Conservation (phyloP, 2,888 invertebrate species). For the Ptycholaimellus sp. region DNA sequence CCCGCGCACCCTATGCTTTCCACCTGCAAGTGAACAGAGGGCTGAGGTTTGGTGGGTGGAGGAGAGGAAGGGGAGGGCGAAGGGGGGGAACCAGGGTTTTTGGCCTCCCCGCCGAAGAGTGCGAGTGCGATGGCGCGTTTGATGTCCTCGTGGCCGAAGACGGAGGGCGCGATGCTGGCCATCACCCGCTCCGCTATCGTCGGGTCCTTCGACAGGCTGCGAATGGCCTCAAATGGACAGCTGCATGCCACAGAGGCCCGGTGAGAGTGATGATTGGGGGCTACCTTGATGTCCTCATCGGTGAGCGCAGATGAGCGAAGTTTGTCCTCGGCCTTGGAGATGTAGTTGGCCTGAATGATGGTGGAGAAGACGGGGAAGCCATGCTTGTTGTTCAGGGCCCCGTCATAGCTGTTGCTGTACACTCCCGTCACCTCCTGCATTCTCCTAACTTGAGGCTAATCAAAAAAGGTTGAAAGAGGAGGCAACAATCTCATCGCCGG, state of each 20-base stretch:
- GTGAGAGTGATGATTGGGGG: too few relatives aligned
- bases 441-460: too few relatives aligned
- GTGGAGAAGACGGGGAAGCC: conserved; percentile 96
- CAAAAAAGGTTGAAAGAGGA: too few relatives aligned
- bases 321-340: conserved; percentile 64
- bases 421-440: conserved; percentile 44
- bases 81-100: conserved; percentile 71
- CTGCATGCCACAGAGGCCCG: too few relatives aligned
- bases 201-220: conserved; percentile 19
- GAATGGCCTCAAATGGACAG: conserved; percentile 17
- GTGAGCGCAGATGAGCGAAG: conserved; percentile 71
- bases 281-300: conserved; percentile 69
- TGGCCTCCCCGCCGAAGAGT: conserved; percentile 83
- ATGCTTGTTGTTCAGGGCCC: conserved; percentile 67
- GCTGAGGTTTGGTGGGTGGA: too few relatives aligned
- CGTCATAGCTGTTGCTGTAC: conserved; percentile 91
- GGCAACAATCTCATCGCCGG: conserved; percentile 74
- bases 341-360: conserved; percentile 79
- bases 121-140: conserved; percentile 73
- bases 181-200: conserved; percentile 37
- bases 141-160: conserved; percentile 86
- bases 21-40: too few relatives aligned
- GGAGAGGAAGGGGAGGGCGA: too few relatives aligned
- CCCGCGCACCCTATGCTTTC: too few relatives aligned
- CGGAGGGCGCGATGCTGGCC: conserved; percentile 84